Evolutionary conservation across 2,888 invertebrate species (phyloP).

Genomic region (Caradrina kadenii): DNA sequence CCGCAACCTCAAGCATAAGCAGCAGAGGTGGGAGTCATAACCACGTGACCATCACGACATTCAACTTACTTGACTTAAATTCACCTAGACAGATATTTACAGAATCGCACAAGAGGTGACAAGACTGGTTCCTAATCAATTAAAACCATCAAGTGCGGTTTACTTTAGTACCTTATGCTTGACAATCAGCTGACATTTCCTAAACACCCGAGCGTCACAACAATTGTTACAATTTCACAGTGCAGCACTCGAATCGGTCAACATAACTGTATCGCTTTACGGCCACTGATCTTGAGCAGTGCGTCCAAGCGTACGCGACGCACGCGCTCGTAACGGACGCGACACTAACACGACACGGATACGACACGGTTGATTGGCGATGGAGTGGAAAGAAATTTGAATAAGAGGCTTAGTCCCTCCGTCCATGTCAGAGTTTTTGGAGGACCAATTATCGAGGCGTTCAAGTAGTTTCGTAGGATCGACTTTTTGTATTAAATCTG

Average conservation of each 20-base stretch:
- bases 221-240: conserved; percentile 37
- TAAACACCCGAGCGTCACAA: background rate
- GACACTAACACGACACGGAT: conserved; percentile 42
- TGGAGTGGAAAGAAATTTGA: conserved; percentile 1
- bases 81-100: too few relatives aligned
- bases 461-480: too few relatives aligned
- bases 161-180: background rate
- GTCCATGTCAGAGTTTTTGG: too few relatives aligned
- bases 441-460: too few relatives aligned
- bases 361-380: conserved; percentile 39
- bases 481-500: too few relatives aligned
- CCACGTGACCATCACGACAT: too few relatives aligned
- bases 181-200: background rate
- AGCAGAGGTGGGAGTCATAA: too few relatives aligned
- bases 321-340: conserved; percentile 32
- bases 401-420: background rate
- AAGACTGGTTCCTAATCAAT: background rate
- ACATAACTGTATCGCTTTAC: conserved; percentile 65
- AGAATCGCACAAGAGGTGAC: too few relatives aligned
- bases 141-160: background rate
- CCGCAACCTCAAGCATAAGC: too few relatives aligned
- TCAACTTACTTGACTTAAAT: too few relatives aligned
- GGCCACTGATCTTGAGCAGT: conserved; percentile 50
- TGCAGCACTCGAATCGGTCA: conserved; percentile 47
- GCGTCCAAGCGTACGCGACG: conserved; percentile 8